Evolutionary conservation across 2,113 vertebrate genomes (phyloP), one percentile per base, ranked within the genome.

Genomic region (Puntigrus tetrazona): DNA sequence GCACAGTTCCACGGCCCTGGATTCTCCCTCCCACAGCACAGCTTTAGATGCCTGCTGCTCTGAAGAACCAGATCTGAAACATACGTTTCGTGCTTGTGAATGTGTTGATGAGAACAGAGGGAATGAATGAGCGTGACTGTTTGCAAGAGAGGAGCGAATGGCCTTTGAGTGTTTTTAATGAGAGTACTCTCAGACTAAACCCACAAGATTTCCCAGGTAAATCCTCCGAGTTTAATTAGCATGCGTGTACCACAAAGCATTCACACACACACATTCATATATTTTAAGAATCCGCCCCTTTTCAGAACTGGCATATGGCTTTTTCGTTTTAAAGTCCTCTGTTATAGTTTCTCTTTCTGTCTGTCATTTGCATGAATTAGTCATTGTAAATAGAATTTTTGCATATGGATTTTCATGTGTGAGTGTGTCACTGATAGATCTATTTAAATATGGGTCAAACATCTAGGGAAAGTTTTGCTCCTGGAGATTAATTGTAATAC

Each of bases 291-390:
- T 16, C 22, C 13, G n/a, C 22, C 34, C 52, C 38, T 59, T 59
- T 20, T 57, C 50, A 6, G 31, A 77, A 57, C 13, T 74, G 41
- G 55, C 57, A 52, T 52, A 22, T 52, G 16, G 45, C 27, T 16
- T 20, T 20, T 47, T 75, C 3, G 11, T 43, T 72, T 18, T 59
- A 27, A 0, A 61, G 4, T 16, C 22, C 4, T 25, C 20, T 4
- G 25, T 67, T n/a, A 43, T 13, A 70, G 67, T 16, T 29, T 76
- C 18, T 55, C 47, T 41, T 10, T 78, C 55, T 61, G 8, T 67
- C 18, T 47, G 31, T 65, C 7, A 80, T 80, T 80, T 80, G 59
- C 38, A 31, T 67, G 43, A 45, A 80, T 80, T 80, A 34, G 57
- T 80, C 59, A 65, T 65, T 47, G 38, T 59, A 59, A 59, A 78